Base-by-base conservation (phyloP, 2,113 vertebrate genomes). In the Trichomycterus rosablanca region DNA sequence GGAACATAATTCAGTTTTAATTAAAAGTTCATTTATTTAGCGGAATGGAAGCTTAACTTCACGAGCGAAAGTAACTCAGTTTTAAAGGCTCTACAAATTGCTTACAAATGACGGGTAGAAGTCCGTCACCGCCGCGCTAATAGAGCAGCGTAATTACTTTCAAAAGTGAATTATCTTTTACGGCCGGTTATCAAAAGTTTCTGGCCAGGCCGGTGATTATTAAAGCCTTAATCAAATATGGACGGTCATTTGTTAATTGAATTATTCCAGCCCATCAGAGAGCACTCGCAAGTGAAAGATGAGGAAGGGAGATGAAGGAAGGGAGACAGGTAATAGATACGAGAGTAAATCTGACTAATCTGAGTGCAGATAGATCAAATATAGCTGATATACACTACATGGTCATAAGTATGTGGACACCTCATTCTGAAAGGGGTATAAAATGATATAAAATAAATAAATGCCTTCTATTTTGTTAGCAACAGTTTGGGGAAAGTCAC, bases 181-280 rank as follows among this genome's bases (percentile, higher is more conserved):
- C 57, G 42, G 58, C 46, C 59, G 50, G 63, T 70, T 67, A 76
- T 76, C 63, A 66, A 67, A 76, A 61, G 56, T 70, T 71, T 73
- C 67, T 24, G 59, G 60, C 62, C 37, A 18, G 48, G 50, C 63
- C 49, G 52, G 56, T 54, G 68, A 70, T 76, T 76, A 76, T 70
- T 73, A 63, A 70, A 51, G 57, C 59, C 70, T 68, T 76, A 76
- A 73, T 76, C 63, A 71, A 76, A 75, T 72, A 72, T 72, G 65
- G 70, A 75, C 63, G 71, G 67, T 67, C 70, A 70, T 70, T 66
- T 66, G 51, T 70, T 75, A 76, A 73, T 71, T 70, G 52, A 76
- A 76, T 73, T 71, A 68, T 73, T 73, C 67, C 71, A 70, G 59
- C 67, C 52, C 60, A 76, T 68, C 64, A 73, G 59, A 59, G 70